Evolutionary conservation across 1,140 invertebrate species (phyloP).

Genomic region (Drosophila tani): DNA sequence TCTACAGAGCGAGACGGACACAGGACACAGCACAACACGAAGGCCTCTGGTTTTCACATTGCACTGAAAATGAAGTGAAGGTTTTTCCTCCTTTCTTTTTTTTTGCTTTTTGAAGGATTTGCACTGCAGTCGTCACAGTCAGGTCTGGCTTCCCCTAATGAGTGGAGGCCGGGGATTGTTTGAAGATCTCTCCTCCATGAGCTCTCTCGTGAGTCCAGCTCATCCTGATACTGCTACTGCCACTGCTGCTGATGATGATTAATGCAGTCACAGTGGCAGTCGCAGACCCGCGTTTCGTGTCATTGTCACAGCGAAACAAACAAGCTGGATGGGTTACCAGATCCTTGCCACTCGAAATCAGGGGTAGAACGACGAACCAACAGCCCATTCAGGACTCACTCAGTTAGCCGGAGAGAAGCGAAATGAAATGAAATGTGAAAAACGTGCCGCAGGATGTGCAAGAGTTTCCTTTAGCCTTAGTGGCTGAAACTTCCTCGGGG

Average conservation of each 20-base stretch:
- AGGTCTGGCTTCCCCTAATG: slow-evolving; percentile 50
- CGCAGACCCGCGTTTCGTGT: slow-evolving; percentile 49
- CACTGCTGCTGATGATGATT: slow-evolving; percentile 49
- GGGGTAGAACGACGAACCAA: not conserved
- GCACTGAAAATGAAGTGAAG: slow-evolving; percentile 52
- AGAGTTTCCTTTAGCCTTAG: slow-evolving; percentile 28
- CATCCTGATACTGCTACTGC: not conserved
- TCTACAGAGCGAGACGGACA: slow-evolving; percentile 11
- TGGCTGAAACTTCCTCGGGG: slow-evolving; percentile 16
- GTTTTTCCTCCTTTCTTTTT: slow-evolving; percentile 9
- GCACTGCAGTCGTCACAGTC: slow-evolving; percentile 19
- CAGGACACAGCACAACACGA: slow-evolving; percentile 10
- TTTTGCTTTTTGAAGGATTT: slow-evolving; percentile 30
- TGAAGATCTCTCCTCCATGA: slow-evolving; percentile 9
- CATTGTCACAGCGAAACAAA: slow-evolving; percentile 68
- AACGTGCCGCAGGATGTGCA: slow-evolving; percentile 54
- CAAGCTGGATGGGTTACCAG: slow-evolving; percentile 32
- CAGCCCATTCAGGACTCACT: slow-evolving; percentile 9
- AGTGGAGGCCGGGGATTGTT: slow-evolving; percentile 38
- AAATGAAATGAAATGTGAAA: slow-evolving; percentile 73
- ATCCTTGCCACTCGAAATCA: slow-evolving; percentile 64
- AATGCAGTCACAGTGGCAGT: slow-evolving; percentile 68
- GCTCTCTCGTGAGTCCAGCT: slow-evolving; percentile 12
- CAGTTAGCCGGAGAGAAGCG: slow-evolving; percentile 5
- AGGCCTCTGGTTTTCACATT: slow-evolving; percentile 12